Base-by-base conservation (phyloP, 2,113 vertebrate species). In the Tapirus terrestris region DNA sequence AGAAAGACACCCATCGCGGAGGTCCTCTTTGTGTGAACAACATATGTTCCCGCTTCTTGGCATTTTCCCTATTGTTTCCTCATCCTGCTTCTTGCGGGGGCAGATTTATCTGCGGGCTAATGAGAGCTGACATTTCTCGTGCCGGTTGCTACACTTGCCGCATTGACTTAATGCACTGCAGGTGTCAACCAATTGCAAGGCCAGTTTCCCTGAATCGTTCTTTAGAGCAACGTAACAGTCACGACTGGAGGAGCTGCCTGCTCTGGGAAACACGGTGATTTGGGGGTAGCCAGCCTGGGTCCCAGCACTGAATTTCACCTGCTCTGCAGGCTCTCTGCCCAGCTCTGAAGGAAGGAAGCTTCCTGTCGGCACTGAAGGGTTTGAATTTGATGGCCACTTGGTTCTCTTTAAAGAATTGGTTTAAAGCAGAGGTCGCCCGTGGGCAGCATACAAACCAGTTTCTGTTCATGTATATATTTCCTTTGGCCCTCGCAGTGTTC, bases 81-180 rank as follows among this genome's bases (percentile, higher is more conserved):
- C 87, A 92, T 95, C 76, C 67, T 18, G 58, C 96, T 97, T 97
- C 98, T 97, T 31, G 29, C 92, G 96, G 96, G 95, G 95, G 96
- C 96, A 98, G 98, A 99, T 98, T 98, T 98, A 98, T 98, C 96
- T 48, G 80, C 96, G 85, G 91, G 53, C 97, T 99, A 98, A 99
- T 98, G 97, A 98, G 98, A 99, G 96, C 97, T 97, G 98, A 98
- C 98, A 95, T 98, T 97, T 98, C 96, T 97, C 92, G 88, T 0
- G 39, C 82, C 86, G 73, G 95, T 88, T 98, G 97, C 96, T 97
- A 91, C 93, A 75, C 83, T 94, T 96, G 95, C 89, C 84, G 97
- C 97, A 73, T n/a, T 92, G 95, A 98, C 97, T 98, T 97, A 98
- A 97, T 96, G 93, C 87, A 33, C 91, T 95, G 83, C 96, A 92